phyloP scores from a whole-genome alignment of 2,797 vertebrate species.

The Sebastes oblongus region DNA sequence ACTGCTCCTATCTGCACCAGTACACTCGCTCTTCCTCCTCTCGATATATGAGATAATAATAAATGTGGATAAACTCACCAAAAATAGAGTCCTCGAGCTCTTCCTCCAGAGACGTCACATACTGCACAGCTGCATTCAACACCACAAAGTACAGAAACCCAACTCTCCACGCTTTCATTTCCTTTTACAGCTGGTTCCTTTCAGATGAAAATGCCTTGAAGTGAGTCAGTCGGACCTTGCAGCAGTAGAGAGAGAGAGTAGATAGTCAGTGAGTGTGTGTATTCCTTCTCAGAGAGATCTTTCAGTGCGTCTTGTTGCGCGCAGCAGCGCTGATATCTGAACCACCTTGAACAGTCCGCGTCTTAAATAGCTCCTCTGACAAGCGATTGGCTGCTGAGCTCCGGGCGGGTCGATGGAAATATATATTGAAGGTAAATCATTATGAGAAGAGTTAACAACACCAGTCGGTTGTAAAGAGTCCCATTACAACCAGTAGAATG shows the following conservation, averaged over 20 bases:
- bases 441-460: constrained; percentile 9
- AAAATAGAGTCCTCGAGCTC: constrained; percentile 68
- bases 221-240: background rate
- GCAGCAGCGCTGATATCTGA: constrained; percentile 66
- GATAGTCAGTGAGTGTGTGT: background rate
- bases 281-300: background rate
- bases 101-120: constrained; percentile 74
- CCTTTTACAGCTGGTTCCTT: constrained; percentile 59
- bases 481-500: background rate
- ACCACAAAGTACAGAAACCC: constrained; percentile 67
- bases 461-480: background rate
- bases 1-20: background rate
- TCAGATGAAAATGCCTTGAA: background rate
- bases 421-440: constrained; percentile 61
- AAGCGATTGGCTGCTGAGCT: constrained; percentile 68
- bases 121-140: constrained; percentile 65
- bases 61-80: constrained; percentile 67
- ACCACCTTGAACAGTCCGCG: constrained; percentile 60
- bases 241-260: background rate
- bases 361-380: constrained; percentile 79
- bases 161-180: constrained; percentile 73
- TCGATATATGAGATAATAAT: too few relatives aligned
- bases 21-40: fast-evolving
- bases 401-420: constrained; percentile 69
- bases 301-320: constrained; percentile 50